phyloP scores from a whole-genome alignment of 2,888 invertebrate species.

The Chloroclysta siterata region DNA sequence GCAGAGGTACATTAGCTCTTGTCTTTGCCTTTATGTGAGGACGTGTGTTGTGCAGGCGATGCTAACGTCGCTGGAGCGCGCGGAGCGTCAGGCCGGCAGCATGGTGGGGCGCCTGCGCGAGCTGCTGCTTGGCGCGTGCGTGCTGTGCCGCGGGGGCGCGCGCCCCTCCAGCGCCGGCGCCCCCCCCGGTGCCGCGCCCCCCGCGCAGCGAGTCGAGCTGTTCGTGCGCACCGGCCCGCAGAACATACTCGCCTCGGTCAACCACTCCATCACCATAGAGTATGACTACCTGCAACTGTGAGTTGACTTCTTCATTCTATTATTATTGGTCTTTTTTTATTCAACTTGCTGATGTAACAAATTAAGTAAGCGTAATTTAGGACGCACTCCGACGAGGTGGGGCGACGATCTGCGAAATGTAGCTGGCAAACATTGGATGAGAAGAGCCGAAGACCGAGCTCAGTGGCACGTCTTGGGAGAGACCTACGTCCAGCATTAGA shows the following conservation, averaged over 20 bases:
- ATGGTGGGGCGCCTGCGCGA: constrained; percentile 84
- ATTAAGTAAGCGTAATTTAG: too few relatives aligned
- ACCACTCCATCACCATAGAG: constrained; percentile 88
- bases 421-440: too few relatives aligned
- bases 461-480: too few relatives aligned
- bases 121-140: constrained; percentile 73
- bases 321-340: too few relatives aligned
- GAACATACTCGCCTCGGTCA: constrained; percentile 88
- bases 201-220: constrained; percentile 85
- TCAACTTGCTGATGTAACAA: too few relatives aligned
- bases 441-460: too few relatives aligned
- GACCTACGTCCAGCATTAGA: too few relatives aligned
- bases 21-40: too few relatives aligned
- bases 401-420: too few relatives aligned
- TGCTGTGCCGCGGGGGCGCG: constrained; percentile 75
- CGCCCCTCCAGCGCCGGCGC: constrained; percentile 74
- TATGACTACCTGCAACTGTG: constrained; percentile 80
- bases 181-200: constrained; percentile 38
- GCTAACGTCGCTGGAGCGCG: constrained; percentile 83
- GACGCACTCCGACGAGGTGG: too few relatives aligned
- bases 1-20: too few relatives aligned
- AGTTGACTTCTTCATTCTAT: too few relatives aligned
- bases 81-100: constrained; percentile 78
- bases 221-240: constrained; percentile 88
- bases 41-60: constrained; percentile 84